Base-by-base conservation (phyloP, 2,113 vertebrate genomes). In the Misgurnus mizolepis region DNA sequence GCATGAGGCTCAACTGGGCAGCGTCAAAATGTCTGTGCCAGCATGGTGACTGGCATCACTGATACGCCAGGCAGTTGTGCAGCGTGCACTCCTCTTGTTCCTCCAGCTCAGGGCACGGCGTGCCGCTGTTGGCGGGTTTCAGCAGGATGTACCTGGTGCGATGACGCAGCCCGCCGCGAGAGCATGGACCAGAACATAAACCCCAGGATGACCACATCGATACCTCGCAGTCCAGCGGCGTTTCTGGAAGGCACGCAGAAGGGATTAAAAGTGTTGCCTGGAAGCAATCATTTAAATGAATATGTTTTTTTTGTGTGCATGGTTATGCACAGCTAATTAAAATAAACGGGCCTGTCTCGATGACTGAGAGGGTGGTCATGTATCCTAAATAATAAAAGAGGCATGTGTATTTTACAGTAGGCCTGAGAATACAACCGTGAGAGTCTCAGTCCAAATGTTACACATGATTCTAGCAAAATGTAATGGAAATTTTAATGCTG, bases 191-290 rank as follows among this genome's bases (percentile, higher is more conserved):
- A 66, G 90, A 78, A 80, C 93, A 94, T 83, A 93, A 85, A 56
- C 93, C 93, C 93, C 93, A 94, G 71, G 93, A 92, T 0, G 93
- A 94, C 93, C 93, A 94, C 68, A 90, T 83, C 7, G 93, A 92
- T 67, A 94, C 92, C 82, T 93, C 91, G 69, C 93, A 94, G 89
- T 94, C 93, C 81, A 94, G 82, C 3, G 93, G 93, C 3, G 93
- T 94, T 18, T 79, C 93, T 94, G 88, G 8, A 74, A 82, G 2
- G 76, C 62, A 78, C 11, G 71, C 15, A 53, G 17, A 18, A 47
- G 3, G 39, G 10, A 12, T 55, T 4, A 55, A 10, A 56, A 58
- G 17, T n/a, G 17, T 58, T 58, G 55, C 47, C 41, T 74, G 40
- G 56, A 65, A 41, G 17, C 45, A 71, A 71, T 45, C 34, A 0